These are phyloP conservation scores for Charanyca ferruginea DNA, from an alignment of 2,888 invertebrate genomes.

Conservation along the genomic window DNA sequence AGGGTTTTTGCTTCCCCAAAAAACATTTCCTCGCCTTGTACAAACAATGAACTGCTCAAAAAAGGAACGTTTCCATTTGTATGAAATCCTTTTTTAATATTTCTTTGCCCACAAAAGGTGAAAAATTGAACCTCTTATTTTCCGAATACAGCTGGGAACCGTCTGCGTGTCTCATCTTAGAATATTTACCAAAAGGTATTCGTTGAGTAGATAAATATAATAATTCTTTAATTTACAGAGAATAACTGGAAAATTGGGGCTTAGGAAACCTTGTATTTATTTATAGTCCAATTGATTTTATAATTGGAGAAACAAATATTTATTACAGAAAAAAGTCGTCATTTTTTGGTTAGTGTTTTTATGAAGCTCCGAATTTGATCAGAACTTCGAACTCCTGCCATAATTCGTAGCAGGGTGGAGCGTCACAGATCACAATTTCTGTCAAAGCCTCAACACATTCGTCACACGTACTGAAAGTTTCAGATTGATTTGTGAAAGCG, in stretches of 20 bases:
- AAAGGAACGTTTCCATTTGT: conserved; percentile 77
- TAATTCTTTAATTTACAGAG: conserved; percentile 14
- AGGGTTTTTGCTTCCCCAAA: conserved; percentile 63
- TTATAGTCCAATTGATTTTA: conserved; percentile 27
- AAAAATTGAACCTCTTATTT: conserved; percentile 64
- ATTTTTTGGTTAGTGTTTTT: not conserved
- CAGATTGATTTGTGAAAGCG: conserved; percentile 54
- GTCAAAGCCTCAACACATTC: conserved; percentile 8
- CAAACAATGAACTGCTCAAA: conserved; percentile 75
- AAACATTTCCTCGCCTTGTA: conserved; percentile 68
- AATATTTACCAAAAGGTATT: conserved; percentile 45
- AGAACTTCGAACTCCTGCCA: not conserved
- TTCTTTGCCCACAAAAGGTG: conserved; percentile 66
- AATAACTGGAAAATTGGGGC: conserved; percentile 38
- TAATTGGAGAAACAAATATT: conserved; percentile 6
- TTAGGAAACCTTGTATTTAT: conserved; percentile 4
- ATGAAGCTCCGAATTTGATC: not conserved
- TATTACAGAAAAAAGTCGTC: not conserved
- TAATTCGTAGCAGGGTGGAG: not conserved
- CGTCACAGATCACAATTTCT: conserved; percentile 6
- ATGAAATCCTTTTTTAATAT: conserved; percentile 72
- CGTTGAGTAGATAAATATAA: conserved; percentile 39
- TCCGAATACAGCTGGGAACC: conserved; percentile 50
- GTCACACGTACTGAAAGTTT: conserved; percentile 42
- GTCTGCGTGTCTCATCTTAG: conserved; percentile 30